Evolutionary conservation across 2,888 invertebrate species (phyloP).

Genomic region (Dascillus cervinus): DNA sequence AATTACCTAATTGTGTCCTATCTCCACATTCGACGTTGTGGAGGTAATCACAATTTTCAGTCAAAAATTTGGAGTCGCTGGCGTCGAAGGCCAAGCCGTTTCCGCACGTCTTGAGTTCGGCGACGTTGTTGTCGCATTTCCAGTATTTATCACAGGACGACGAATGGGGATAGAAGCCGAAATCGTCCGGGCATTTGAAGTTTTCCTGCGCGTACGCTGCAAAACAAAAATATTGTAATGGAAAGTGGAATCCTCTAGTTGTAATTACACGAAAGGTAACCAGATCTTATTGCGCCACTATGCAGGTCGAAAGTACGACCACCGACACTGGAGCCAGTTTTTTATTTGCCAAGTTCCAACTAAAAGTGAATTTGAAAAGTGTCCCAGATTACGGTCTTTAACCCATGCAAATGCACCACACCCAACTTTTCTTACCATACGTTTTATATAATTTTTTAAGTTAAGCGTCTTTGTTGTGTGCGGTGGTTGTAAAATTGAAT

Average conservation of each 20-base stretch:
- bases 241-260: constrained; percentile 17
- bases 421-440: constrained; percentile 16
- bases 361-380: constrained; percentile 26
- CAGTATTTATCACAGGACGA: constrained; percentile 90
- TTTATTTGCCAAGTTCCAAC: constrained; percentile 14
- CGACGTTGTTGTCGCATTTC: constrained; percentile 85
- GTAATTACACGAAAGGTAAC: constrained; percentile 11
- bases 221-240: constrained; percentile 34
- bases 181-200: constrained; percentile 91
- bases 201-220: constrained; percentile 68
- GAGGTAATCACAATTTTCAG: constrained; percentile 92
- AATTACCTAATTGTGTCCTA: constrained; percentile 73
- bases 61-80: constrained; percentile 78
- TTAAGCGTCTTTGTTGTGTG: too few relatives aligned
- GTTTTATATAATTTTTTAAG: constrained; percentile 8
- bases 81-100: constrained; percentile 91
- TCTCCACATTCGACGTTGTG: constrained; percentile 92
- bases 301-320: constrained; percentile 5
- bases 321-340: constrained; percentile 13
- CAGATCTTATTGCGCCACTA: constrained; percentile 11
- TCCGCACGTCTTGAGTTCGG: constrained; percentile 88
- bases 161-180: constrained; percentile 89
- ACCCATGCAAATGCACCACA: constrained; percentile 26
- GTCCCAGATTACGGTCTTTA: constrained; percentile 32
- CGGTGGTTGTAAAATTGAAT: too few relatives aligned